Evolutionary conservation across 2,113 vertebrate genomes (phyloP), one percentile per base, ranked within the genome.

Genomic region (Hassar affinis): DNA sequence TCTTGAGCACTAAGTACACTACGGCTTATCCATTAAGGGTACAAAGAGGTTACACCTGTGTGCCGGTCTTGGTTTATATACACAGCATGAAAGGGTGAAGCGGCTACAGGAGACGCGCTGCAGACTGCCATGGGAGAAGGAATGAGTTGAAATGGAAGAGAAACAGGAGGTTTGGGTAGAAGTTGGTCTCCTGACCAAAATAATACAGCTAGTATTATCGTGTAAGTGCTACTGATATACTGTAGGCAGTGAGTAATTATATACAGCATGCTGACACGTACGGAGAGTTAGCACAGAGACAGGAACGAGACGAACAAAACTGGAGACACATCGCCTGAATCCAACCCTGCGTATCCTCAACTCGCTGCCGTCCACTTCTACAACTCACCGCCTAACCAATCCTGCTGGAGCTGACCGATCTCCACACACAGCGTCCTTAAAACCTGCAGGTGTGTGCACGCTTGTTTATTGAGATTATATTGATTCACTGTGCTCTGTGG

Each of bases 21-120:
- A 93, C 89, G 85, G 89, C 84, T 86, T 89, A 91, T 89, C 89
- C 86, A 90, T 91, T n/a, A 80, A 90, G 90, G 90, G 88, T 91
- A 90, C 86, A 90, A 90, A 92, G 90, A 89, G 87, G 38, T 90
- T 86, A 92, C 88, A 84, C 91, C 88, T 82, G 93, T 93, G 89
- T 74, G 88, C 93, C 93, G 92, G 89, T 90, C 91, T 90, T 90
- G 8, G 93, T 94, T 92, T 95, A 95, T 96, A 94, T 95, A 95
- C 93, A 93, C 91, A 91, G 90, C 88, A 88, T 77, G 87, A 89
- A 84, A 91, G 85, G 89, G 86, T 90, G 89, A 90, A 91, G 87
- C 91, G 10, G 85, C 89, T 91, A 91, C 85, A 88, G 87, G 89
- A 91, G 89, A 66, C 61, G 59, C 84, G 56, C 78, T 81, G 57